Evolutionary conservation across 2,113 vertebrate species (phyloP), one percentile per base, ranked within the genome.

Genomic region (Typhlomys cinereus): DNA sequence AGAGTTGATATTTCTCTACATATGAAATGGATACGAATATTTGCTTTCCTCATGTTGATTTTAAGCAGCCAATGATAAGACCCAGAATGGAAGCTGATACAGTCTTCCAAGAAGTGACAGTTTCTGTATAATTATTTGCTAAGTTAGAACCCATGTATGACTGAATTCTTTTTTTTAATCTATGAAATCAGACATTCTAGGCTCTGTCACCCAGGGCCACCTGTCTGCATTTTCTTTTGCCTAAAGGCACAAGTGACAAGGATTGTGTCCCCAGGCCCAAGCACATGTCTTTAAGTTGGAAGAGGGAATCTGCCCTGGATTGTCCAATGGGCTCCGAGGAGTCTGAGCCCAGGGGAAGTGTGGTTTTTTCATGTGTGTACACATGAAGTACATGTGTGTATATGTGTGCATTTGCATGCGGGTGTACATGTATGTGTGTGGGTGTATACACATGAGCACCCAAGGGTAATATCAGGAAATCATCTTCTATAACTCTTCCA

Each of bases 51-150:
- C 15, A 0, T 0, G 4, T 52, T 23, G 50, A 62, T 86, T 46
- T 75, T 23, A 41, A 90, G 74, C 36, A 90, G 64, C 50, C 64
- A 48, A 41, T 57, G 48, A 64, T 79, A 48, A 70, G 64, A 50
- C 5, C 12, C 3, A 4, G 36, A 62, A 91, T 78, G 41, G 64
- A 52, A 50, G 7, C 39, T 57, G 52, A 66, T 61, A 62, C 13
- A 7, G 12, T 83, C 83, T 61, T 80, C 20, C 70, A 36, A 73
- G n/a, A 27, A 46, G 62, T 39, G 59, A 75, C 52, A 67, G 21
- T 73, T 67, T 90, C 82, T 48, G 52, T 66, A 15, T 79, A 96
- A 92, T 89, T 76, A 88, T 82, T 92, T 92, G 85, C 66, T 92
- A 61, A 94, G 75, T 71, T 83, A 52, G 79, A 94, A 52, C 76